Base-by-base conservation (phyloP, 2,888 invertebrate genomes). In the Noctua comes region DNA sequence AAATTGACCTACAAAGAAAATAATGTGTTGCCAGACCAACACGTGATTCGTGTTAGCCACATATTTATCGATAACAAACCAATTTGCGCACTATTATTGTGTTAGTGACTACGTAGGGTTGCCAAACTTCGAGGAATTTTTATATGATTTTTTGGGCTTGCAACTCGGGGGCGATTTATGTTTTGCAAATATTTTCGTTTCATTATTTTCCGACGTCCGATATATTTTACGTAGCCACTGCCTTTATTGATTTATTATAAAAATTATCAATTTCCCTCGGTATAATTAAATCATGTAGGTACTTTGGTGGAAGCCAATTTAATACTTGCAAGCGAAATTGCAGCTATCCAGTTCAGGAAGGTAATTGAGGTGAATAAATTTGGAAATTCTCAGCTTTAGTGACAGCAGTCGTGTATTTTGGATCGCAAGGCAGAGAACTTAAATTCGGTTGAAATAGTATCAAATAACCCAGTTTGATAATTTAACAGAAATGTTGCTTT, bases 61-160 rank as follows among this genome's bases (percentile, higher is more conserved):
- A 89, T 92, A 89, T 93, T 92, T 91, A 91, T 90, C 87, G 91
- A 91, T 91, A 93, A 91, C 92, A 90, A 91, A 92, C 90, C 91
- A 93, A 93, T 93, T 93, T 90, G 84, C 88, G 74, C 83, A 75
- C 84, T 88, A 89, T 93, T 92, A 93, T 93, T 91, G 89, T 85
- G 89, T 92, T 92, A 91, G 80, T 84, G 76, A 64, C 31, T 83
- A 59, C 48, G 48, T 59, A 76, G 74, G 85, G 85, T 59, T 82
- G 85, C 62, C 79, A 66, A 69, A 69, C 31, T 85, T 72, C 1
- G 54, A 64, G 10, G 16, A 64, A 18, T 68, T 78, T 71, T 46
- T 76, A 66, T 69, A 59, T 54, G 24, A 46, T 54, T 73, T 80
- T 69, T 74, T 48, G 48, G 36, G 18, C 16, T 48, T 57, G 36